Base-by-base conservation (phyloP, 2,113 vertebrate species). In the Astur gentilis region DNA sequence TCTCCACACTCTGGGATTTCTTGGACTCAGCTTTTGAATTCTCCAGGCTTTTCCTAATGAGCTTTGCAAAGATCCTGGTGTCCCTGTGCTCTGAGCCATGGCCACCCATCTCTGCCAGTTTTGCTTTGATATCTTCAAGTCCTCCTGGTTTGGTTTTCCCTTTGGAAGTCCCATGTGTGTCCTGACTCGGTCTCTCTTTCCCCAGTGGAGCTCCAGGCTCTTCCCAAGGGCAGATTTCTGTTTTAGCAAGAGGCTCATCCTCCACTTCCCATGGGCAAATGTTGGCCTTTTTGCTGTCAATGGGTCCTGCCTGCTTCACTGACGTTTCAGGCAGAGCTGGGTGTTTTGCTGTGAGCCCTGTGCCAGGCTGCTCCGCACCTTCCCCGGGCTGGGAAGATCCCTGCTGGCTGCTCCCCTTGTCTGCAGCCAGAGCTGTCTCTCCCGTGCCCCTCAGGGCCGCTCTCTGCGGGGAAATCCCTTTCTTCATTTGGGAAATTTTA, bases 211-310 rank as follows among this genome's bases (percentile, higher is more conserved):
- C 82, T 77, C 82, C 67, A 6, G 29, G 64, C 21, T 65, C 69
- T 61, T 97, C 96, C 97, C 97, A 94, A 17, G 97, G 96, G 61
- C 92, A 95, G 38, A 95, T 64, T 40, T 97, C 92, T 58, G 69
- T 0, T 25, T 18, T 94, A 9, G 75, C 15, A 13, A 6, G 23
- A 2, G 2, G 52, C 36, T 87, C 45, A 1, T 54, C 87, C 55
- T 70, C 44, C 22, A 3, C 60, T 66, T 96, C 95, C 96, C 96
- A 97, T 5, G 98, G 97, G 50, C 96, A 98, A 55, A 97, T 5
- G 9, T 89, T 38, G 2, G 83, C 91, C 76, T 93, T 98, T 62
- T 67, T 85, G 80, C 34, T 49, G 2, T 71, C 44, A 0, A 0
- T 2, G 14, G 2, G 44, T 34, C 80, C 97, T 4, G 15, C 80